Conservation (phyloP, 92 coral and sea anemone genomes). For the Muricea muricata region DNA sequence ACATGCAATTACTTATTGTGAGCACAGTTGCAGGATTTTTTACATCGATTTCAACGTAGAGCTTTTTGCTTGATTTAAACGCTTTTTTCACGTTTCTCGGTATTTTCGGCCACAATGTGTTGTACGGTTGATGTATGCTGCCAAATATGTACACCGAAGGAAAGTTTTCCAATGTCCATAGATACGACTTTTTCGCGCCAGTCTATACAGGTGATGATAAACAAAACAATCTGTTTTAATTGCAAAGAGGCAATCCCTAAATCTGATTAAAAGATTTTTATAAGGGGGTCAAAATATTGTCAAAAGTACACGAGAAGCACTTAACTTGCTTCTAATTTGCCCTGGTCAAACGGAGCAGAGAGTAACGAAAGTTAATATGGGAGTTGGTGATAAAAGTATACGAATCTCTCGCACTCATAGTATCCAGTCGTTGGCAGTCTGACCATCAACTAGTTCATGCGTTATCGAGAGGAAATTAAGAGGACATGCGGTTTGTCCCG, state of each 20-base stretch:
- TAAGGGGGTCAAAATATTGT: background rate
- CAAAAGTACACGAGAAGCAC: background rate
- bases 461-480: background rate
- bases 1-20: slow-evolving; percentile 18
- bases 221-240: background rate
- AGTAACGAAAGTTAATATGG: too few relatives aligned
- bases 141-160: slow-evolving; percentile 36
- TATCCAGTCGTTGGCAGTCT: too few relatives aligned
- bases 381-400: too few relatives aligned
- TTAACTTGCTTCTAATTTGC: background rate
- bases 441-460: too few relatives aligned
- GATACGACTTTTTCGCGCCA: slow-evolving; percentile 3
- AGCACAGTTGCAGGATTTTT: background rate
- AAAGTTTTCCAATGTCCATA: slow-evolving; percentile 28
- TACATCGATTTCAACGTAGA: slow-evolving; percentile 30
- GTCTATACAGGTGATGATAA: slow-evolving; percentile 10
- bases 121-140: slow-evolving; percentile 29
- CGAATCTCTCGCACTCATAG: too few relatives aligned
- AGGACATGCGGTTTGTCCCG: background rate
- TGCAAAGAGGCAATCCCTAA: background rate
- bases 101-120: slow-evolving; percentile 30
- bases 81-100: slow-evolving; percentile 43
- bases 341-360: too few relatives aligned
- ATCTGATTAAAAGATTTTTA: background rate
- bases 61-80: slow-evolving; percentile 29